Conservation (phyloP, 2,113 vertebrate genomes). For the Xyliphius kryptos region DNA sequence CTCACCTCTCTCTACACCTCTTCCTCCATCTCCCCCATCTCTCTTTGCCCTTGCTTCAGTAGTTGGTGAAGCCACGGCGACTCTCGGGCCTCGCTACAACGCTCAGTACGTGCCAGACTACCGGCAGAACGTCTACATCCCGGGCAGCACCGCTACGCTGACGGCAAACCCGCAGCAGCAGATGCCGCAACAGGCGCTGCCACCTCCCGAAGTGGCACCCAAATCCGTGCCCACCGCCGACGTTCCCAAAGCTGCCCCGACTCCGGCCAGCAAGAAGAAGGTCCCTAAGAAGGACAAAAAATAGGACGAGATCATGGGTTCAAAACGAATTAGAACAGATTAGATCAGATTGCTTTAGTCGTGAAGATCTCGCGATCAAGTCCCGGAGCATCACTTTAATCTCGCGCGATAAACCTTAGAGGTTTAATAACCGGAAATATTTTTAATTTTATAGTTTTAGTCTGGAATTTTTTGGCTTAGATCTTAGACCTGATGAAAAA, state of each 20-base stretch:
- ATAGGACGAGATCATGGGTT: slow-evolving; percentile 54
- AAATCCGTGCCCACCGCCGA: slow-evolving; percentile 60
- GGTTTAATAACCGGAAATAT: too few species aligned
- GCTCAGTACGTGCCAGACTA: slow-evolving; percentile 95
- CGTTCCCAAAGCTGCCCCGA: slow-evolving; percentile 71
- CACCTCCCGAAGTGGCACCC: slow-evolving; percentile 55
- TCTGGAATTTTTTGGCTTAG: too few species aligned
- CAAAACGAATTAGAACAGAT: too few species aligned
- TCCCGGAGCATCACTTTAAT: too few species aligned
- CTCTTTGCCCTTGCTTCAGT: slow-evolving; percentile 59
- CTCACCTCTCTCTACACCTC: too few species aligned
- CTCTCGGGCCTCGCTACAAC: slow-evolving; percentile 84
- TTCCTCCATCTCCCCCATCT: background rate
- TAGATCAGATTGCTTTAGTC: too few species aligned
- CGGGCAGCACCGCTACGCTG: slow-evolving; percentile 90
- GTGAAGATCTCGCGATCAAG: too few species aligned
- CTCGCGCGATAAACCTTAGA: too few species aligned
- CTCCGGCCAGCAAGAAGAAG: slow-evolving; percentile 91
- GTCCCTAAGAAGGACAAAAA: slow-evolving; percentile 98
- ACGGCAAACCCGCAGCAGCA: slow-evolving; percentile 72
- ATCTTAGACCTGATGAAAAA: too few species aligned
- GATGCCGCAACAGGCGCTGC: slow-evolving; percentile 68
- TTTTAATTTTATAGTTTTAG: too few species aligned
- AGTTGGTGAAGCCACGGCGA: slow-evolving; percentile 83
- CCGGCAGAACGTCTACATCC: slow-evolving; percentile 97